Evolutionary conservation across 2,888 invertebrate species (phyloP).

Genomic region (Mesorhabditis belari): DNA sequence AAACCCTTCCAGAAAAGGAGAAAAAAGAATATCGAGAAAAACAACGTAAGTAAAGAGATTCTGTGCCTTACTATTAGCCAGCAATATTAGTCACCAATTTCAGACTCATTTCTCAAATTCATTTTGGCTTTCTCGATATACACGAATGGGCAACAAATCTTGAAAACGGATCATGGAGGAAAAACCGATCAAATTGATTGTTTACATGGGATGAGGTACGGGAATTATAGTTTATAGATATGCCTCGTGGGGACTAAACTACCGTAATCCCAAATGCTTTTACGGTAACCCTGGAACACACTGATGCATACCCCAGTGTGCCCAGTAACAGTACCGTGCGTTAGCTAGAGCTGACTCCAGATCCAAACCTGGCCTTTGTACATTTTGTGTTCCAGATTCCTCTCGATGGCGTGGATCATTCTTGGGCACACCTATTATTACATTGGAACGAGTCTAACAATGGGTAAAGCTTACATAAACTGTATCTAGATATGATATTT

Average conservation of each 20-base stretch:
- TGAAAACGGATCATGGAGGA: constrained; percentile 53
- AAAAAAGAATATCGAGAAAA: neutral
- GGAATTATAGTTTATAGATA: neutral
- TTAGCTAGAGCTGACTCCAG: no score
- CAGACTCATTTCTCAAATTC: constrained; percentile 32
- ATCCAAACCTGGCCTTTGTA: constrained; percentile 56
- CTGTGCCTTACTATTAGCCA: no score
- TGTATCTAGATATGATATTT: no score
- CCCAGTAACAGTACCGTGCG: no score
- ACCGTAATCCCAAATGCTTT: constrained; percentile 11
- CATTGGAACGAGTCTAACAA: constrained; percentile 46
- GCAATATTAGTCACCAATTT: neutral
- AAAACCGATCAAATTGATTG: constrained; percentile 28
- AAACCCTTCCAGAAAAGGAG: neutral
- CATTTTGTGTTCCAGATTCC: constrained; percentile 59
- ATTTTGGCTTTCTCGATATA: constrained; percentile 58
- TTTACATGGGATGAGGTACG: constrained; percentile 17
- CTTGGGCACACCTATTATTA: constrained; percentile 58
- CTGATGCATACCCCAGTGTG: no score
- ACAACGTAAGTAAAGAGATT: neutral
- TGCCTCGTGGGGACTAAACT: no score
- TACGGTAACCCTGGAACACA: no score
- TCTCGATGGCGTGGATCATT: constrained; percentile 63
- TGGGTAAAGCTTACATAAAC: constrained; percentile 15
- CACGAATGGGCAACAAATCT: constrained; percentile 57